Conservation (phyloP, 1,140 invertebrate genomes). For the Luehdorfia chinensis region DNA sequence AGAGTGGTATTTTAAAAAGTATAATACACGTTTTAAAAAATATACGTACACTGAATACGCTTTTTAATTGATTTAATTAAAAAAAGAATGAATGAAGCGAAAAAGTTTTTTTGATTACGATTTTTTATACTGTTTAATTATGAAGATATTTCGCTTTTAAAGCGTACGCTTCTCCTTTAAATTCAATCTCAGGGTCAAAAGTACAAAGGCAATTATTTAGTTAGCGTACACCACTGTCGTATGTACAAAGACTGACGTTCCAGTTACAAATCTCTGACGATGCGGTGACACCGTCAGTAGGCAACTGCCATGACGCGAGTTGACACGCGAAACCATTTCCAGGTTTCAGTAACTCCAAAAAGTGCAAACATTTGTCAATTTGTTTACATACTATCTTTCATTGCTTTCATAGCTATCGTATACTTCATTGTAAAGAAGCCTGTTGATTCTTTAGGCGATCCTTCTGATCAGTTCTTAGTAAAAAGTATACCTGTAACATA, state of each 20-base stretch:
- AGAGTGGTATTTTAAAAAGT: too few species aligned
- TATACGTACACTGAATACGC: too few species aligned
- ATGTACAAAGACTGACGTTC: slow-evolving; percentile 33
- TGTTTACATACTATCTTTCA: slow-evolving; percentile 32
- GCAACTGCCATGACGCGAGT: slow-evolving; percentile 61
- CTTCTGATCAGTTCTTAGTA: slow-evolving; percentile 49
- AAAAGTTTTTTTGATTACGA: too few species aligned
- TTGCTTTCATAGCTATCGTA: slow-evolving; percentile 24
- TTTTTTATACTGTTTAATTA: background rate
- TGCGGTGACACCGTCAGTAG: slow-evolving; percentile 46
- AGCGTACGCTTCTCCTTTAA: slow-evolving; percentile 1
- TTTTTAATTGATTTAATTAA: too few species aligned
- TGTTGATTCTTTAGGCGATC: slow-evolving; percentile 44
- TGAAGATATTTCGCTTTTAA: background rate
- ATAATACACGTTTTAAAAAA: too few species aligned
- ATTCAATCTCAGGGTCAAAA: slow-evolving; percentile 32
- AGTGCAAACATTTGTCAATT: slow-evolving; percentile 49
- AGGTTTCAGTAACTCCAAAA: slow-evolving; percentile 46
- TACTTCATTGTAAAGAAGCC: slow-evolving; percentile 49
- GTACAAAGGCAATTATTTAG: slow-evolving; percentile 39
- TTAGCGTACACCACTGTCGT: slow-evolving; percentile 23
- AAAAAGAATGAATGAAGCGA: too few species aligned
- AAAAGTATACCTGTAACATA: slow-evolving; percentile 57
- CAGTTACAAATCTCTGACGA: slow-evolving; percentile 48
- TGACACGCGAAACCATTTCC: slow-evolving; percentile 42